These are phyloP conservation scores for Lycophotia porphyrea DNA, from an alignment of 2,888 invertebrate species.

Conservation along the genomic window DNA sequence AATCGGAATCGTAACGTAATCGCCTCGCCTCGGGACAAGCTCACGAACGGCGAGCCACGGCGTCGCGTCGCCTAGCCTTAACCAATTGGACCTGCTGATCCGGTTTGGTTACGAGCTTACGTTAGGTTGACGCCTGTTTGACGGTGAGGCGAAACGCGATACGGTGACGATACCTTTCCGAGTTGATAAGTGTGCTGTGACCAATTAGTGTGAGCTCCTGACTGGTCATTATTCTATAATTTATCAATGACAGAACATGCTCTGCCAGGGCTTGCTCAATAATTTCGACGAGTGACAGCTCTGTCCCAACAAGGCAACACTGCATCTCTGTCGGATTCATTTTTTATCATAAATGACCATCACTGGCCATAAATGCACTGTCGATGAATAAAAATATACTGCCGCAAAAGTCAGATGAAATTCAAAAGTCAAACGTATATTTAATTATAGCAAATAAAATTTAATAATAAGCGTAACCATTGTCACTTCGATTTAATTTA, in stretches of 20 bases:
- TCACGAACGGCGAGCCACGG: no score
- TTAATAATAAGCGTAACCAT: constrained; percentile 79
- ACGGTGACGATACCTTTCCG: no score
- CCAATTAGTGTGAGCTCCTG: neutral
- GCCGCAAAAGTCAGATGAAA: constrained; percentile 75
- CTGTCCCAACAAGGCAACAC: neutral
- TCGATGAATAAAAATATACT: constrained; percentile 50
- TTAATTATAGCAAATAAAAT: constrained; percentile 75
- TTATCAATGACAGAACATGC: neutral
- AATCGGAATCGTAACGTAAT: no score
- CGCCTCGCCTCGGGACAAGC: no score
- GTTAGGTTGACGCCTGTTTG: no score
- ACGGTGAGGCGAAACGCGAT: no score
- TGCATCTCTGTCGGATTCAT: neutral
- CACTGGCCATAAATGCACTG: constrained; percentile 54
- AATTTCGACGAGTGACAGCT: constrained; percentile 8
- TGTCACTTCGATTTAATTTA: constrained; percentile 58
- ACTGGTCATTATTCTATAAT: neutral
- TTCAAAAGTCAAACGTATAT: constrained; percentile 82
- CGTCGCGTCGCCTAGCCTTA: no score
- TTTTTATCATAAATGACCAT: constrained; percentile 23
- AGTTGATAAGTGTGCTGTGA: no score
- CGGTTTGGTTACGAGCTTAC: no score
- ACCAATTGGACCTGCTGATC: no score
- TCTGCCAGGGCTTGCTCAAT: constrained; percentile 40